Base-by-base conservation (phyloP, 2,888 invertebrate genomes). In the Dryomyza anilis region DNA sequence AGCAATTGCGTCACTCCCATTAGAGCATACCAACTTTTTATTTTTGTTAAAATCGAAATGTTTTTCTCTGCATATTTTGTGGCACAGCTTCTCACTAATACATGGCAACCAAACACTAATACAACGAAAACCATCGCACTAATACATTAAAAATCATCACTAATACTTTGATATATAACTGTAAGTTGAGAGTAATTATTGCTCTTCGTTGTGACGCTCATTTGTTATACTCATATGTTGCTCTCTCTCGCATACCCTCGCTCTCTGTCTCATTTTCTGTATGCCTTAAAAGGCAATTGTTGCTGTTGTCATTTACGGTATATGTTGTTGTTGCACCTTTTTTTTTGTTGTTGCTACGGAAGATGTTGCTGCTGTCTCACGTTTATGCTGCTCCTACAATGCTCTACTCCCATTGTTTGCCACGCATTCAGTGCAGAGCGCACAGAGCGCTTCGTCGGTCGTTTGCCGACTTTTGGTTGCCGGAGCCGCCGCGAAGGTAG, bases 391-490 rank as follows among this genome's bases (percentile, higher is more conserved):
- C 2, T 8, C n/a, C n/a, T 27, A 2, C 48, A 23, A 19, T 6
- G 14, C 19, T 53, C 36, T n/a, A 12, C 19, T 55, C 19, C 23
- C 6, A n/a, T 27, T 21, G 55, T 33, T 10, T 10, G 16, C 36
- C 23, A 14, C 14, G 36, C 36, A 5, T 55, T 55, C 29, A 55
- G 55, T 55, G 19, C 36, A 36, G 55, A 55, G 55, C 55, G 36
- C 33, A 23, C 55, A 36, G 55, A 55, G 55, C 16, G 36, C 23
- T 55, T 55, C 55, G 55, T 55, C 55, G 55, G 55, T 33, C 36
- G 55, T 55, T 55, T 33, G 55, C 55, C 50, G 25, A 36, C n/a
- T 52, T 36, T 55, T 12, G 14, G 36, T 21, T 55, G 33, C 33
- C 21, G 36, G 21, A 2, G 16, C 33, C n/a, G 16, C 23, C n/a